These are phyloP conservation scores for Nymphicus hollandicus DNA, from an alignment of 2,113 vertebrate genomes.

Conservation along the genomic window DNA sequence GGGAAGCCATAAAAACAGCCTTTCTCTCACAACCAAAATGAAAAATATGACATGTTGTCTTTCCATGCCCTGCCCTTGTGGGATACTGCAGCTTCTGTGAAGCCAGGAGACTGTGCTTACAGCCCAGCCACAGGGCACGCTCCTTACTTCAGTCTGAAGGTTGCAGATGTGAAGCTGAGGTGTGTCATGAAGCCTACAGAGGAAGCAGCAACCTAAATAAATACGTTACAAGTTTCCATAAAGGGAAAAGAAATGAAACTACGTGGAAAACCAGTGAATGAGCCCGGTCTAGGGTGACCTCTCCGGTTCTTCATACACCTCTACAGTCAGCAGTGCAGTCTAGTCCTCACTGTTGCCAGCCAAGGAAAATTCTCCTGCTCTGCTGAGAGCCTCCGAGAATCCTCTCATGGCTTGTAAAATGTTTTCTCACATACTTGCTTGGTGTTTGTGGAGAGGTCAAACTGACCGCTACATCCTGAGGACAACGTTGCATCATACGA, in stretches of 20 bases:
- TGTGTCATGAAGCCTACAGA: neutral
- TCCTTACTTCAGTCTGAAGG: neutral
- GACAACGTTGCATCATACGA: neutral
- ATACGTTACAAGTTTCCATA: neutral
- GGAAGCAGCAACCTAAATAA: neutral
- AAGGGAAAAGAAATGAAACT: neutral
- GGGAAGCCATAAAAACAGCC: neutral
- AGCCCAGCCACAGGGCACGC: neutral
- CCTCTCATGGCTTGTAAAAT: neutral
- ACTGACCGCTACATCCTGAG: neutral
- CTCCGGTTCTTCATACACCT: neutral
- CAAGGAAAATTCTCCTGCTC: conserved; percentile 11
- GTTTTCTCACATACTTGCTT: neutral
- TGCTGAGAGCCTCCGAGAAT: neutral
- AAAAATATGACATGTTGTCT: neutral
- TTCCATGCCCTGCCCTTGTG: neutral
- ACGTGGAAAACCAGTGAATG: neutral
- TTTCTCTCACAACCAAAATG: neutral
- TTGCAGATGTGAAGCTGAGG: neutral
- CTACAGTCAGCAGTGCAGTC: neutral
- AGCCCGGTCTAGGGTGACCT: neutral
- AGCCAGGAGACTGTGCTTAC: neutral
- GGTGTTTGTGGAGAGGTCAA: neutral
- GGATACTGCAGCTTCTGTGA: neutral
- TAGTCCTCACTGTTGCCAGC: neutral